A percentile compares a stretch with the other conserved stretches of the same genome.
These are phyloP conservation scores for Homalodisca vitripennis DNA, from an alignment of 1,140 invertebrate genomes.

Conservation along the genomic window DNA sequence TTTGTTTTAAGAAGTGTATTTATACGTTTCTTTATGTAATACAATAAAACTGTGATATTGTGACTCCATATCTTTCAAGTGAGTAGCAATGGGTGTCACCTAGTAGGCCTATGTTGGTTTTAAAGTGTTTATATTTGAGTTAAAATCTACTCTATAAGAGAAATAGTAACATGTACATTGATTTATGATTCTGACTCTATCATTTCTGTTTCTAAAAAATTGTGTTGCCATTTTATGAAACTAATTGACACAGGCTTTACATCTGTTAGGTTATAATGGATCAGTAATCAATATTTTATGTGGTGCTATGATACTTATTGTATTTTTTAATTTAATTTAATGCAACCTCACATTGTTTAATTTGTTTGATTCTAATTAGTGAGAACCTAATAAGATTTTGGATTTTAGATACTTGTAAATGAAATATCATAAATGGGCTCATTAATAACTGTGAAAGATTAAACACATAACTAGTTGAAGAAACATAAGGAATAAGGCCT, in stretches of 20 bases:
- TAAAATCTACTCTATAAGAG: not conserved
- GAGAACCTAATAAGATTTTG: too few species aligned
- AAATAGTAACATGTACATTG: not conserved
- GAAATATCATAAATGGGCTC: too few species aligned
- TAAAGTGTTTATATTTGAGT: not conserved
- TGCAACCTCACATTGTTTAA: too few species aligned
- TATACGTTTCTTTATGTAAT: not conserved
- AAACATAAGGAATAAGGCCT: too few species aligned
- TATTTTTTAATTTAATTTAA: too few species aligned
- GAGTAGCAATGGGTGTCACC: constrained; percentile 8
- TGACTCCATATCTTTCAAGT: not conserved
- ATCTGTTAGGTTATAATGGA: not conserved
- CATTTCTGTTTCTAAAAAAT: not conserved
- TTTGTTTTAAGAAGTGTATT: not conserved
- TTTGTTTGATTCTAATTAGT: too few species aligned
- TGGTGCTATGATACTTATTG: too few species aligned
- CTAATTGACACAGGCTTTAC: not conserved
- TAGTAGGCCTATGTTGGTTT: not conserved
- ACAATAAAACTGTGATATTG: not conserved
- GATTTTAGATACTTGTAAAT: too few species aligned
- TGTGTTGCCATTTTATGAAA: not conserved
- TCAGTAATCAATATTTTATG: not conserved
- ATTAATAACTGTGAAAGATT: too few species aligned
- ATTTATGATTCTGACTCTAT: not conserved
- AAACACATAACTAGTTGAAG: too few species aligned